phyloP scores from a whole-genome alignment of 1,140 invertebrate species.

The Conus betulinus region DNA sequence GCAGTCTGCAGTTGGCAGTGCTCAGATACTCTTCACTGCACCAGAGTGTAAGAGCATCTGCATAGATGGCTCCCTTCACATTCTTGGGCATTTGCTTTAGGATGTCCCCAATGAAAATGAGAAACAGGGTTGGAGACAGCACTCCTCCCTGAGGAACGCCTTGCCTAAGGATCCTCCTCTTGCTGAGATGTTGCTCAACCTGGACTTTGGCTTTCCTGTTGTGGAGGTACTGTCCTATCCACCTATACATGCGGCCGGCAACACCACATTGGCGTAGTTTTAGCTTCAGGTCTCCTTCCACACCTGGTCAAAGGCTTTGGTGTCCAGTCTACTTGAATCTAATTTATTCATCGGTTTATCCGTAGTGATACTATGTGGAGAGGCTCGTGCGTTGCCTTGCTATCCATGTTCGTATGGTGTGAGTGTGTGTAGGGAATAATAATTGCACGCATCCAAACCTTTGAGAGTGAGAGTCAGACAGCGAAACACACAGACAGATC shows the following conservation, averaged over 20 bases:
- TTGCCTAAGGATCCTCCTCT: conserved; percentile 26
- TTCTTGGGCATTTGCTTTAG: conserved; percentile 27
- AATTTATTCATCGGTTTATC: too few species aligned
- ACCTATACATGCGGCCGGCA: conserved; percentile 24
- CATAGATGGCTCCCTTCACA: conserved; percentile 22
- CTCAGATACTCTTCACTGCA: conserved; percentile 33
- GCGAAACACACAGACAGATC: too few species aligned
- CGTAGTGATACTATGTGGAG: too few species aligned
- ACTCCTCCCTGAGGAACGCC: conserved; percentile 41
- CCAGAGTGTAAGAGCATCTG: conserved; percentile 24
- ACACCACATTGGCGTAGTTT: conserved; percentile 20
- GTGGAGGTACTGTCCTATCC: conserved; percentile 31
- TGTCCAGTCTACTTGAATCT: too few species aligned
- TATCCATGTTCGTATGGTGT: too few species aligned
- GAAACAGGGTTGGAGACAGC: too few species aligned
- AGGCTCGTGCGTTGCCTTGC: too few species aligned
- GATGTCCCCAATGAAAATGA: conserved; percentile 47
- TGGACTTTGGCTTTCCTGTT: conserved; percentile 29
- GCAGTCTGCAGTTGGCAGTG: conserved; percentile 16
- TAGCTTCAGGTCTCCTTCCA: too few species aligned
- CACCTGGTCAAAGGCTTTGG: too few species aligned
- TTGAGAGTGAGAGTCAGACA: too few species aligned
- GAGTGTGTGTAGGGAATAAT: too few species aligned
- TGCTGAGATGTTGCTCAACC: conserved; percentile 6
- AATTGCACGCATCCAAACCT: too few species aligned